A percentile compares a stretch with the other conserved stretches of the same genome.
phyloP scores from a whole-genome alignment of 2,888 invertebrate genomes.

The Thera britannica region DNA sequence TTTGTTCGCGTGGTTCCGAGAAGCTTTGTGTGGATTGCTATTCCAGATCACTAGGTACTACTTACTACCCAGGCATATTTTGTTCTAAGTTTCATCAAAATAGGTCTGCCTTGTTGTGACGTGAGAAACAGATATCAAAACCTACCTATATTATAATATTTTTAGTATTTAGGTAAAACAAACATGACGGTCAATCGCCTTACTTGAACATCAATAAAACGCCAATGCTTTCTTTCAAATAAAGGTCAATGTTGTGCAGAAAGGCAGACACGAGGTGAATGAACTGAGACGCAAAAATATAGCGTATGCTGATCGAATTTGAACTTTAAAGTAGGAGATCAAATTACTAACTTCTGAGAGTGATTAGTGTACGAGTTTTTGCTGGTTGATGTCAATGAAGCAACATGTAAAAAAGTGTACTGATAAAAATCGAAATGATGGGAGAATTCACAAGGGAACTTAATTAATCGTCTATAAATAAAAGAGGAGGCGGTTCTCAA shows the following conservation, averaged over 20 bases:
- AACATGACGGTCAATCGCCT: slow-evolving; percentile 24
- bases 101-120: no score
- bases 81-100: no score
- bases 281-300: slow-evolving; percentile 37
- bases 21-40: no score
- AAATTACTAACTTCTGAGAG: slow-evolving; percentile 33
- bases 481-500: no score
- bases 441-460: no score
- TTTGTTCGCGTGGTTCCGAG: no score
- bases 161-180: not conserved
- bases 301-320: slow-evolving; percentile 29
- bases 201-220: slow-evolving; percentile 16
- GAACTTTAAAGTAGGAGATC: slow-evolving; percentile 25
- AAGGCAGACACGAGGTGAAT: slow-evolving; percentile 52
- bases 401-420: not conserved
- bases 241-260: slow-evolving; percentile 44
- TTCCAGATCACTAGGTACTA: no score
- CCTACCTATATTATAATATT: no score
- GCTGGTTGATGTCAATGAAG: not conserved
- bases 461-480: no score
- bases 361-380: slow-evolving; percentile 7
- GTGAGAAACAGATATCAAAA: no score
- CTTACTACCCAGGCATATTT: no score
- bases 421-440: no score
- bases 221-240: slow-evolving; percentile 33